Conservation (phyloP, 2,888 invertebrate species). For the Rhagonycha fulva region DNA sequence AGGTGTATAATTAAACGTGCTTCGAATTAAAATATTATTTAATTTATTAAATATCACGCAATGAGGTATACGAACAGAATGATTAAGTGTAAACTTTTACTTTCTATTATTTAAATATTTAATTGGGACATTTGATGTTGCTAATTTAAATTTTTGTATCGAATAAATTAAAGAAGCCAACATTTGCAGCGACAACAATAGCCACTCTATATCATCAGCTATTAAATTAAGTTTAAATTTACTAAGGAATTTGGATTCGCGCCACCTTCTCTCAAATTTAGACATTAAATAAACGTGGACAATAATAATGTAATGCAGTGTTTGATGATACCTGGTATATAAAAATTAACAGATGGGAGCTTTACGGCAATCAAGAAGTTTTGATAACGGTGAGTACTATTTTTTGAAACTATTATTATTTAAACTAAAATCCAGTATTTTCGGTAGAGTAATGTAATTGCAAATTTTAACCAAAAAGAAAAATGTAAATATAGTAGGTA, state of each 20-base stretch:
- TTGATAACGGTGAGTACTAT: slow-evolving; percentile 7
- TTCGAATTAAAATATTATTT: not conserved
- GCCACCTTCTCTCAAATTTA: slow-evolving; percentile 20
- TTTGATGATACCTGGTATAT: not conserved
- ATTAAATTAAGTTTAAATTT: slow-evolving; percentile 16
- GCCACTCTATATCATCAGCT: not conserved
- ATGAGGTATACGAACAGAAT: not conserved
- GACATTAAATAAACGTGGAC: slow-evolving; percentile 9
- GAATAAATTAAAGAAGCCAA: slow-evolving; percentile 3
- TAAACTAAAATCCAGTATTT: no score
- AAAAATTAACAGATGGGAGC: slow-evolving; percentile 12
- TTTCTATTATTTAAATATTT: not conserved
- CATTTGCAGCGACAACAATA: slow-evolving; percentile 8
- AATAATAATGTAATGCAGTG: slow-evolving; percentile 14
- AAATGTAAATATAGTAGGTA: not conserved
- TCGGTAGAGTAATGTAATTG: not conserved
- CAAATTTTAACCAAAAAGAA: not conserved
- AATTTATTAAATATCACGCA: not conserved
- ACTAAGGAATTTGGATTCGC: slow-evolving; percentile 16
- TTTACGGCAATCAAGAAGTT: slow-evolving; percentile 17
- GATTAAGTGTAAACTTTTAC: not conserved
- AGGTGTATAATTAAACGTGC: not conserved
- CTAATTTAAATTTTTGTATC: not conserved
- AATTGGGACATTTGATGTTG: not conserved
- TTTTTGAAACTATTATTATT: not conserved